Base-by-base conservation (phyloP, 2,797 vertebrate species). In the Pterois miles region DNA sequence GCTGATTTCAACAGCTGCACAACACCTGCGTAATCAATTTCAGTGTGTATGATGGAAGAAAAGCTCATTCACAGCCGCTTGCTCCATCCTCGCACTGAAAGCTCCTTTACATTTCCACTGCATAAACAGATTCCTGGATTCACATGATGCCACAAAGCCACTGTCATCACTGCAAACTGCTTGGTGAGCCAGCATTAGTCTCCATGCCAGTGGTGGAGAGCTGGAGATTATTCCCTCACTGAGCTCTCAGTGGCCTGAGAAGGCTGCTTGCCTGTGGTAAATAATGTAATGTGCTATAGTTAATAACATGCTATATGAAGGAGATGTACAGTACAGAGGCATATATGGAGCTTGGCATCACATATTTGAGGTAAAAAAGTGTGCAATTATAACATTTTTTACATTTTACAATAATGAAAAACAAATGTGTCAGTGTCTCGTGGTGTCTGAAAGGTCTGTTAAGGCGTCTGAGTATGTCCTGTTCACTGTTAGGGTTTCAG, bases 101-200 rank as follows among this genome's bases (percentile, higher is more conserved):
- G 73, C 82, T 79, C 67, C 85, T 91, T 85, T 87, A 85, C 80
- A 70, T 89, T 89, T 90, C 84, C 82, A 90, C 56, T 89, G 82
- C 86, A 88, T 81, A 85, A 89, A 92, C 87, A 90, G 78, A 92
- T 90, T 93, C 82, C 70, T 83, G 9, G 9, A 83, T 88, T 89
- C 85, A 84, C 84, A 88, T 85, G 81, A 90, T 74, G 73, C 78
- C 54, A 72, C 85, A 86, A 86, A 46, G 89, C 85, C 60, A 27
- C 80, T 10, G 74, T 87, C 80, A 76, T 81, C 82, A 53, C 65
- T 56, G 80, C 86, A 78, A 85, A 88, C 81, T 43, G 68, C 67
- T 40, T 43, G 22, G 67, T 22, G 80, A 82, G 82, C 71, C 82
- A 57, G 65, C 74, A 57, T 83, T 70, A 62, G 79, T 84, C 82